Base-by-base conservation (phyloP, 2,797 vertebrate species). In the Galaxias olidus region DNA sequence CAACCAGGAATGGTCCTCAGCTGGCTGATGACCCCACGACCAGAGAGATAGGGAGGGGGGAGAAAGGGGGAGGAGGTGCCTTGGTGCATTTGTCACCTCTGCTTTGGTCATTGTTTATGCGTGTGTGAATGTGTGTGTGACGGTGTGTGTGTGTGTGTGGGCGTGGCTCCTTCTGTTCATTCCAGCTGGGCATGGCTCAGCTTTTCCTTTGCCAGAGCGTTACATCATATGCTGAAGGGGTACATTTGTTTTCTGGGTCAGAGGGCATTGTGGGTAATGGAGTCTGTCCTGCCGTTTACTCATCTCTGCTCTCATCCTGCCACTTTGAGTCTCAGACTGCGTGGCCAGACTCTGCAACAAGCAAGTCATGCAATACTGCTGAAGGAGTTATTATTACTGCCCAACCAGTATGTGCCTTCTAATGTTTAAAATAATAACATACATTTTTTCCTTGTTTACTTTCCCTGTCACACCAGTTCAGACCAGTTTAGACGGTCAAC, bases 191-290 rank as follows among this genome's bases (percentile, higher is more conserved):
- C 58, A n/a, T 13, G 10, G 13, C 44, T 42, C 11, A 13, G 58
- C 44, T 19, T 18, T 47, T 43, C 12, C 14, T 46, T 59, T 19
- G 58, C 44, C 43, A 8, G 49, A 61, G 41, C 59, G 49, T 66
- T 57, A 63, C 55, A 59, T 41, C 51, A 61, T 44, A 42, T 8
- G 61, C 58, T 51, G 41, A 66, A 41, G 44, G 43, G 47, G 55
- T 49, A 66, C 13, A 57, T 64, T 53, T 68, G 50, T 63, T 63
- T n/a, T 73, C 48, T 71, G 64, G 73, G 69, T 71, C 63, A 69
- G 40, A 52, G 65, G 46, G 63, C 66, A 62, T 66, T 53, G 41
- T 63, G 65, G 55, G 65, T 68, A 52, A 48, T 53, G 12, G 61
- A 61, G 53, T 45, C 66, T 55, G 42, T 49, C 58, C 14, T 47